phyloP scores from a whole-genome alignment of 2,888 invertebrate genomes.

The Apodemia mormo region DNA sequence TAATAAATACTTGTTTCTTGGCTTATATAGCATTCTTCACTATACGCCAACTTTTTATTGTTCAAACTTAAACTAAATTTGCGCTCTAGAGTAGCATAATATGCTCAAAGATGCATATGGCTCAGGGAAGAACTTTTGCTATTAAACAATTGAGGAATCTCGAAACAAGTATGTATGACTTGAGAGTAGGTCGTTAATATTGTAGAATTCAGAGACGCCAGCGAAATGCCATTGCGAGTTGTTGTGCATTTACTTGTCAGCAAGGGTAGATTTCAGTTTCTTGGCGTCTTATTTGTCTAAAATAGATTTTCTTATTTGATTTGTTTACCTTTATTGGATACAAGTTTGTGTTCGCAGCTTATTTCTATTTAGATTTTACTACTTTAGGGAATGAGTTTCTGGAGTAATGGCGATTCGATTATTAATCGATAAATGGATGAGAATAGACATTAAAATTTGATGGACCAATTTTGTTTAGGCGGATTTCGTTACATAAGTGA shows the following conservation, averaged over 20 bases:
- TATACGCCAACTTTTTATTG: not conserved
- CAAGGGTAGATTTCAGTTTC: not conserved
- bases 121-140: not conserved
- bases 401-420: too few relatives aligned
- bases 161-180: conserved; percentile 4
- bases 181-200: conserved; percentile 4
- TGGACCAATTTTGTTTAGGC: too few relatives aligned
- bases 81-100: not conserved
- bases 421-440: too few relatives aligned
- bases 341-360: too few relatives aligned
- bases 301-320: too few relatives aligned
- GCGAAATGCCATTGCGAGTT: not conserved
- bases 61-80: not conserved
- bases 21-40: too few relatives aligned
- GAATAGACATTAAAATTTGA: too few relatives aligned
- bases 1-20: too few relatives aligned
- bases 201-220: conserved; percentile 6
- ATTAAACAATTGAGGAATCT: conserved; percentile 7
- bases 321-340: too few relatives aligned
- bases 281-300: not conserved
- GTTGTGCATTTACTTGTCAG: not conserved
- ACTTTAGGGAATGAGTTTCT: too few relatives aligned
- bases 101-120: not conserved
- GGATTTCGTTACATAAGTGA: too few relatives aligned
- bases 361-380: too few relatives aligned